Base-by-base conservation (phyloP, 2,113 vertebrate genomes). In the Orientallactaga bullata region DNA sequence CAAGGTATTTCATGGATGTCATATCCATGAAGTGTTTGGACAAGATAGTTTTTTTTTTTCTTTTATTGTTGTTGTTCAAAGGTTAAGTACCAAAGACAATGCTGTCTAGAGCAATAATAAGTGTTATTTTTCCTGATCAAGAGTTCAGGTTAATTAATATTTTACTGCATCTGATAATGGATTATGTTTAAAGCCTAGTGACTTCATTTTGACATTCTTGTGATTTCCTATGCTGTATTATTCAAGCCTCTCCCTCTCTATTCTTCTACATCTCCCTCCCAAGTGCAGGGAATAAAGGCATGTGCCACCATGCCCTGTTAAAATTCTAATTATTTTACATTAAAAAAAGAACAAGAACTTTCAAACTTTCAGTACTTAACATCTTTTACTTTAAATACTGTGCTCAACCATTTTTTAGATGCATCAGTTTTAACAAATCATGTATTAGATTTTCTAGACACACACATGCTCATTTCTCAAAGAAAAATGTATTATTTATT, bases 191-290 rank as follows among this genome's bases (percentile, higher is more conserved):
- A 98, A 98, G 97, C 97, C 97, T 98, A 98, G 98, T 99, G 98
- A 98, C 96, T 96, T 98, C 97, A 98, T 98, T 98, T 98, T 98
- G 98, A 99, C 97, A 98, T 98, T 98, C 98, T 98, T 98, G 98
- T 99, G 98, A 98, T 98, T 98, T 99, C 98, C 98, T 98, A 99
- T 99, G 98, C 98, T 99, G 98, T 99, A 99, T 99, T 99, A 99
- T 99, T 99, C 98, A 98, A 99, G 99, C 99, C n/a, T n/a, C n/a
- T n/a, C n/a, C n/a, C n/a, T n/a, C n/a, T n/a, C n/a, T n/a, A n/a
- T n/a, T n/a, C n/a, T n/a, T n/a, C n/a, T n/a, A n/a, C n/a, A n/a
- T n/a, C n/a, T 47, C 42, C 42, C 42, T 47, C 42, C 42, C 42
- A 47, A 47, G 42, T 47, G 42, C 42, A 5, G 8, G 42, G 42